Evolutionary conservation across 2,797 vertebrate species (phyloP), one percentile per base, ranked within the genome.

Genomic region (Apodemus agrarius): DNA sequence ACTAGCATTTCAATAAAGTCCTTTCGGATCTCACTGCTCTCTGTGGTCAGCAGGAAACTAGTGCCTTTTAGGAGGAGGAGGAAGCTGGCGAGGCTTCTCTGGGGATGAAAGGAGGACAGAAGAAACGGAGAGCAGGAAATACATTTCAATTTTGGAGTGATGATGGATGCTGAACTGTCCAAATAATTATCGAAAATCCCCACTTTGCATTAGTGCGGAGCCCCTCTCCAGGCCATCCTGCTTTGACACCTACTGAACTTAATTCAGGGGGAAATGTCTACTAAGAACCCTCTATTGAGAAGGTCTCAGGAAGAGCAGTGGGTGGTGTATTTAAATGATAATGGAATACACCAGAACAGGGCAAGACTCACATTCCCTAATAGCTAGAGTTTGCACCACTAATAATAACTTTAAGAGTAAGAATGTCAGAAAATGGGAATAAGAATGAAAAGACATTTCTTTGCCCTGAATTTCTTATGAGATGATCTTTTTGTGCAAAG

Each of bases 321-420:
- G 94, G 96, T 95, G 93, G 94, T 84, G 81, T 86, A 97, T 97
- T 93, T 96, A 96, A 96, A 96, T 88, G 90, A 96, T 95, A 98
- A 97, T 93, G 76, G 88, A 96, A 95, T 59, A 22, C 91, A 95
- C 94, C 80, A 89, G 59, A 87, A 84, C 76, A 82, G 37, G 67
- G 80, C 65, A 95, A 97, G 95, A 90, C 89, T 89, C 13, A 52
- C 94, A 75, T 75, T 89, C 82, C 72, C 86, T 95, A 76, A 78
- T 10, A 34, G 75, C 61, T 93, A 91, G 85, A 72, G 22, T 96
- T 92, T 93, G 95, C 80, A 85, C 86, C 89, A n/a, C 57, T 81
- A 94, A 91, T 67, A 97, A 93, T 72, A 91, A 97, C 93, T 86
- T 94, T 86, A 21, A 94, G 94, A 94, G 5, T 76, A 85, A 96